Conservation (phyloP, 2,113 vertebrate genomes). For the Aleadryas rufinucha region DNA sequence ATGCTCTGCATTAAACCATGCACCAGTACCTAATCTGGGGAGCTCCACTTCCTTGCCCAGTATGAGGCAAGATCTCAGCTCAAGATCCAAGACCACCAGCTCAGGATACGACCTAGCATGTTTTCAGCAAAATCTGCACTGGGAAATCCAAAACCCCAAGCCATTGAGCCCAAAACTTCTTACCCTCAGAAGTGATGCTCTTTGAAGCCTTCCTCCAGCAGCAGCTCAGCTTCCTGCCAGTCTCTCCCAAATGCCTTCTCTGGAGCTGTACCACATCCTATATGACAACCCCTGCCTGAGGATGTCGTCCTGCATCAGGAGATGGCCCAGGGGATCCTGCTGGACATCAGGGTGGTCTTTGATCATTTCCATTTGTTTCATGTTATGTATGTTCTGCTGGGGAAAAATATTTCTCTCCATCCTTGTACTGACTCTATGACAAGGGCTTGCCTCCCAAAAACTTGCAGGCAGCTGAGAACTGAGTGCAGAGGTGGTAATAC, state of each 20-base stretch:
- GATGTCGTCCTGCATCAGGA: neutral
- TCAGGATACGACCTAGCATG: neutral
- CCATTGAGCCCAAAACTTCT: fast-evolving
- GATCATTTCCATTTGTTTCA: neutral
- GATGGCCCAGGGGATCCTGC: fast-evolving
- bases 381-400: neutral
- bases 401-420: neutral
- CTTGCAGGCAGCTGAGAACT: neutral
- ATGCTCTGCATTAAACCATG: neutral
- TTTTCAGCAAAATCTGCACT: neutral
- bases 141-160: neutral
- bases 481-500: neutral
- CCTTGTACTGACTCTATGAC: neutral
- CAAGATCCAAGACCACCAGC: neutral
- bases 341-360: neutral
- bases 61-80: neutral
- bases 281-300: neutral
- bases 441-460: neutral
- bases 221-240: neutral
- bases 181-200: fast-evolving
- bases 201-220: neutral
- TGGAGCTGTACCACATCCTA: neutral
- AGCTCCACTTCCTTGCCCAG: neutral
- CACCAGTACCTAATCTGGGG: too few relatives aligned
- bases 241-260: neutral